phyloP scores from a whole-genome alignment of 2,113 vertebrate genomes.

The Anguilla rostrata region DNA sequence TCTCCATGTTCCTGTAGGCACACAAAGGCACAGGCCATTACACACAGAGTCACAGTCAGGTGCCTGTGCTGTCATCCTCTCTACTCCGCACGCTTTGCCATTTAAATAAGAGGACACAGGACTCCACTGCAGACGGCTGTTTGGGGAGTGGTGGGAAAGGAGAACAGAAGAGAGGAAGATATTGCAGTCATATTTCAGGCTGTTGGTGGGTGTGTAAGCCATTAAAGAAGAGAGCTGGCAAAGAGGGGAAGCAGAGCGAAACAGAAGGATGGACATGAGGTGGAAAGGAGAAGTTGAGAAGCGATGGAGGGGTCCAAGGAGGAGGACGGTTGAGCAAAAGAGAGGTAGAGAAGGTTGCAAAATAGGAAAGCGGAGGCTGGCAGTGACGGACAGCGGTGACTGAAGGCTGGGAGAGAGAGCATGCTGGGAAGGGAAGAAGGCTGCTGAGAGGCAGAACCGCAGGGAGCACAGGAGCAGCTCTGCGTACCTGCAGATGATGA shows the following conservation, averaged over 20 bases:
- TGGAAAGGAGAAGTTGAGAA: neutral
- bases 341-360: neutral
- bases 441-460: no score
- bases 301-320: neutral
- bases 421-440: neutral
- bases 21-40: constrained; percentile 7
- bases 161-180: neutral
- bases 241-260: neutral
- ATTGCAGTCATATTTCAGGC: neutral
- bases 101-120: neutral
- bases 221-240: no score
- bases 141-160: neutral
- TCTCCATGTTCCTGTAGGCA: constrained; percentile 81
- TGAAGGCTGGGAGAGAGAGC: neutral
- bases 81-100: neutral
- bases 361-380: neutral
- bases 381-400: neutral
- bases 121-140: neutral
- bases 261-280: neutral
- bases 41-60: neutral
- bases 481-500: constrained; percentile 85
- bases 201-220: neutral
- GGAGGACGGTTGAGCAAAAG: neutral
- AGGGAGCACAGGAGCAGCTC: neutral
- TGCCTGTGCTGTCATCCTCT: neutral